Conservation (phyloP, 1,140 invertebrate species). For the Subanguina moxae region DNA sequence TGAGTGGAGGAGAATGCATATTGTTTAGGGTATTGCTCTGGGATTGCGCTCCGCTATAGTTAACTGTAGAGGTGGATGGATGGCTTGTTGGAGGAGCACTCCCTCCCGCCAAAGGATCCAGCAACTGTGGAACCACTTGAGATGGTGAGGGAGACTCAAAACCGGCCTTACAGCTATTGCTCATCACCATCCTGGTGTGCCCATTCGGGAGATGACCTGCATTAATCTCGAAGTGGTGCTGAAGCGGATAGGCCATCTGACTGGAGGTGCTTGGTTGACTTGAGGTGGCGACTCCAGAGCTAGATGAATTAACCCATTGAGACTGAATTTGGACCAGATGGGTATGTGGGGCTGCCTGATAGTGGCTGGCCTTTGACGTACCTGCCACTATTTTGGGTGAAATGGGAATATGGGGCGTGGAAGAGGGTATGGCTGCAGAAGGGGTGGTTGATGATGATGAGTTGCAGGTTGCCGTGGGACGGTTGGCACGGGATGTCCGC, state of each 20-base stretch:
- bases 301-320: no score
- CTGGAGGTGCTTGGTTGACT: background rate
- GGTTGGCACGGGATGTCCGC: background rate
- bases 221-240: background rate
- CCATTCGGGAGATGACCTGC: background rate
- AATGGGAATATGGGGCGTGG: background rate
- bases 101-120: background rate
- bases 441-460: background rate
- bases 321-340: no score
- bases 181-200: background rate
- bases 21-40: conserved; percentile 3
- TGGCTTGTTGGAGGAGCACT: background rate
- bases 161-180: background rate
- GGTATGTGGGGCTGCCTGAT: no score
- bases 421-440: background rate
- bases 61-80: background rate
- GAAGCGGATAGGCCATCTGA: background rate
- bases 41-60: background rate
- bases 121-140: background rate
- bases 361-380: no score
- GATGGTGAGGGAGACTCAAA: background rate
- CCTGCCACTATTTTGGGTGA: background rate
- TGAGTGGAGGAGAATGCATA: background rate
- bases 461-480: background rate
- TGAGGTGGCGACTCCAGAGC: no score